Percentiles rank a stretch among this genome's conserved stretches.
Evolutionary conservation across 1,140 invertebrate species (phyloP).

Genomic region (Zaprionus ghesquierei): DNA sequence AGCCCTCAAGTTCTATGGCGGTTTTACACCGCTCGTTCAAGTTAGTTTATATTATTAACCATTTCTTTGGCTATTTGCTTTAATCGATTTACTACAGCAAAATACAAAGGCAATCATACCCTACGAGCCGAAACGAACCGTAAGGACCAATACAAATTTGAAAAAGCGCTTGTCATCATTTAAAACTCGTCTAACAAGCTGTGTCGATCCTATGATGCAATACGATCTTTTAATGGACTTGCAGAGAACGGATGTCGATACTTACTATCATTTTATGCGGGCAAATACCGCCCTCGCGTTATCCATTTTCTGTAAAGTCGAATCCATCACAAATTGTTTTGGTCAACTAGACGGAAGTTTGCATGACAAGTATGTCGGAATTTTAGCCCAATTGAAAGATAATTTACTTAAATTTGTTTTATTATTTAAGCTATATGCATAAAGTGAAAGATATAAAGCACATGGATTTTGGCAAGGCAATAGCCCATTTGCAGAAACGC

Average conservation of each 20-base stretch:
- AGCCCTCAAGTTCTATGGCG: background rate
- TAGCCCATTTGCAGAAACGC: background rate
- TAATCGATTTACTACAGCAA: background rate
- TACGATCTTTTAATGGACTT: constrained; percentile 12
- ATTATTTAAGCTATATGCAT: background rate
- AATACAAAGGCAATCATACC: background rate
- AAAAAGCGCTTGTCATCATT: background rate
- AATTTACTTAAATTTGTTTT: background rate
- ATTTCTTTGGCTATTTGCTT: background rate
- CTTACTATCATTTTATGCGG: constrained; percentile 17
- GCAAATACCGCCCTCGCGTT: constrained; percentile 4
- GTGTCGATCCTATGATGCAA: background rate
- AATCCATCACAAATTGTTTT: background rate
- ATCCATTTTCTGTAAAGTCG: constrained; percentile 1
- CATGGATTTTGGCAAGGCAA: background rate
- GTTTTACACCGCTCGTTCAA: background rate
- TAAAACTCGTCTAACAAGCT: background rate
- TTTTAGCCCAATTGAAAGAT: too few relatives aligned
- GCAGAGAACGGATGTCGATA: background rate
- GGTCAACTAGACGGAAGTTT: background rate
- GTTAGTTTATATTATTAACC: background rate
- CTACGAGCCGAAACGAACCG: background rate
- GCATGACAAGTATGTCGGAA: background rate
- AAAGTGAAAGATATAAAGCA: background rate
- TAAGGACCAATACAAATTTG: background rate